A percentile compares a stretch with the other conserved stretches of the same genome.
These are phyloP conservation scores for Andrena dorsata DNA, from an alignment of 2,888 invertebrate genomes.

Conservation along the genomic window DNA sequence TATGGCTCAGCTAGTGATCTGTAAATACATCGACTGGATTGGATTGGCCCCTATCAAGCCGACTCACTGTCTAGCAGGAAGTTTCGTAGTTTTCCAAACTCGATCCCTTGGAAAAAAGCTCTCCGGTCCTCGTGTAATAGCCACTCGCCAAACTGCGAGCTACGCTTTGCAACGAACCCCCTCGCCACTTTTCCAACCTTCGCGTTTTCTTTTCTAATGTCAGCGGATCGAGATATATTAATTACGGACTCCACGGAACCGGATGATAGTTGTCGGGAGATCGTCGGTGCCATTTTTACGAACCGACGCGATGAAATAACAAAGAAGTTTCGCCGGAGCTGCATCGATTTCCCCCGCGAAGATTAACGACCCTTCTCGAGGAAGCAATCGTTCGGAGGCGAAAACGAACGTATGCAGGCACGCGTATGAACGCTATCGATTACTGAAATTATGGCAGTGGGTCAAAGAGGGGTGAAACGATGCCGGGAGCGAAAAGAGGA, in stretches of 20 bases:
- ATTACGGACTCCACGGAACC: slow-evolving; percentile 10
- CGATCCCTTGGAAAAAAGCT: slow-evolving; percentile 69
- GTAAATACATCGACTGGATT: slow-evolving; percentile 80
- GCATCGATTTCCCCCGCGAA: slow-evolving; percentile 13
- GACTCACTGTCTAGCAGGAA: slow-evolving; percentile 73
- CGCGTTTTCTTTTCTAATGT: slow-evolving; percentile 19
- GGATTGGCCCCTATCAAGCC: slow-evolving; percentile 76
- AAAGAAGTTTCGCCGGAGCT: slow-evolving; percentile 27
- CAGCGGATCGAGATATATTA: slow-evolving; percentile 32
- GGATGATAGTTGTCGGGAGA: not conserved
- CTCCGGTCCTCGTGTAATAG: slow-evolving; percentile 65
- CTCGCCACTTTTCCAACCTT: not conserved
- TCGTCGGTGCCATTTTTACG: slow-evolving; percentile 12
- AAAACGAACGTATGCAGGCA: slow-evolving; percentile 66
- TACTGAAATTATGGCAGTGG: slow-evolving; percentile 82
- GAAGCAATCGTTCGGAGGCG: slow-evolving; percentile 59
- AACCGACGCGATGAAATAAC: slow-evolving; percentile 1
- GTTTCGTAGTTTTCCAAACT: slow-evolving; percentile 76
- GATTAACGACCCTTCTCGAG: slow-evolving; percentile 64
- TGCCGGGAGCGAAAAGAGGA: slow-evolving; percentile 46
- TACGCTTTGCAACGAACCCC: slow-evolving; percentile 40
- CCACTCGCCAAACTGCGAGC: slow-evolving; percentile 63
- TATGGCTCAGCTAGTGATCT: slow-evolving; percentile 78
- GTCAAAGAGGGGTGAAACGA: slow-evolving; percentile 70
- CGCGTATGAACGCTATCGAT: slow-evolving; percentile 79